Evolutionary conservation across 2,888 invertebrate species (phyloP), one percentile per base, ranked within the genome.

Genomic region (Acleris emargana): DNA sequence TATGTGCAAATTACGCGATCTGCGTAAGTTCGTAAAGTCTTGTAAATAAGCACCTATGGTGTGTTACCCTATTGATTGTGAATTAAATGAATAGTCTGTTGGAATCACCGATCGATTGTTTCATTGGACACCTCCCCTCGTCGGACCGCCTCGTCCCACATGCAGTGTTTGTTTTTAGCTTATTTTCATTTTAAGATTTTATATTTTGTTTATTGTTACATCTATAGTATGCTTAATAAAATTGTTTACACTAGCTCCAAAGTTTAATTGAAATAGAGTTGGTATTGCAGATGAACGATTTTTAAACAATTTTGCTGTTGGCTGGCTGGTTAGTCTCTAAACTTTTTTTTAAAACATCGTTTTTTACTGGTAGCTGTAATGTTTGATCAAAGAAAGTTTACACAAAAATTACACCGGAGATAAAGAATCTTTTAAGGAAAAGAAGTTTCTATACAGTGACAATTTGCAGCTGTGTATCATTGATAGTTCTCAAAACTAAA

Each of bases 41-140:
- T 91, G 92, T 92, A 92, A 89, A 92, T 91, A 92, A 87, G 78
- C 88, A 89, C 90, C 87, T 71, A 79, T 79, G 87, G 88, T 89
- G 90, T 87, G 80, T 82, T 83, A 78, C 81, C 80, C 74, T 84
- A 85, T 83, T 84, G 83, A 87, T 88, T 88, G 84, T 83, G 91
- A 89, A 91, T 86, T 90, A 87, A 86, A 87, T 81, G 84, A 87
- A 88, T 91, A 90, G 90, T 88, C 85, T 84, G 87, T 89, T 90
- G 86, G 81, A 89, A 90, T 89, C 86, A 84, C 80, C 75, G 73
- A 66, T 72, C 73, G 72, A 70, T 81, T 82, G 85, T 88, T 87
- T 88, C 78, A 86, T 84, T 88, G 76, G 76, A 70, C 68, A 60
- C 57, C 71, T 67, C 68, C 67, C 57, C 50, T 53, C 54, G 62